Evolutionary conservation across 1,140 invertebrate genomes (phyloP).

Genomic region (Psilanteris sp.): DNA sequence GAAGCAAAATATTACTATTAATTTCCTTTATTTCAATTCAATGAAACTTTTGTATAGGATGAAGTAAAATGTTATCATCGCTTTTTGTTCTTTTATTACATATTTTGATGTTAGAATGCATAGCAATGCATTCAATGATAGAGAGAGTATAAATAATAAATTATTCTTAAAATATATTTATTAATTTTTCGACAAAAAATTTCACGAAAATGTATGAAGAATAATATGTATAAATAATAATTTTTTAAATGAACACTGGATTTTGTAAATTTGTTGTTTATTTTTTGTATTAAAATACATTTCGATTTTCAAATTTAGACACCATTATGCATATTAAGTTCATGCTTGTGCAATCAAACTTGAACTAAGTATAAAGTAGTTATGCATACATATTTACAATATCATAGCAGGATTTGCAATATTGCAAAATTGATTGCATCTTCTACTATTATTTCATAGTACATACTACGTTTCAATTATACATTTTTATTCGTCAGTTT

Average conservation of each 20-base stretch:
- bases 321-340: too few relatives aligned
- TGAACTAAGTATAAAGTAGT: too few relatives aligned
- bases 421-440: neutral
- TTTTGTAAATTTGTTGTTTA: neutral
- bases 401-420: neutral
- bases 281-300: neutral
- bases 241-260: constrained; percentile 5
- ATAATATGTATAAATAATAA: constrained; percentile 11
- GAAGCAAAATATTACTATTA: neutral
- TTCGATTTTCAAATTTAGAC: too few relatives aligned
- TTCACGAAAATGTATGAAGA: constrained; percentile 12
- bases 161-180: constrained; percentile 33
- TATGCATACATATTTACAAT: too few relatives aligned
- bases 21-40: constrained; percentile 5
- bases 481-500: too few relatives aligned
- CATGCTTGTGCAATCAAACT: too few relatives aligned
- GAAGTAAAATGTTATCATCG: neutral
- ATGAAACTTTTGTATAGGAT: constrained; percentile 8
- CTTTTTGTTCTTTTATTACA: constrained; percentile 8
- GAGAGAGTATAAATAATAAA: constrained; percentile 16
- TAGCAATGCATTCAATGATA: neutral
- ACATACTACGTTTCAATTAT: constrained; percentile 7
- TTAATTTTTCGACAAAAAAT: constrained; percentile 16
- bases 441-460: neutral
- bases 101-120: constrained; percentile 15